Percentiles rank a stretch among this genome's conserved stretches.
Evolutionary conservation across 1,140 invertebrate genomes (phyloP).

Genomic region (Gerris buenoi): DNA sequence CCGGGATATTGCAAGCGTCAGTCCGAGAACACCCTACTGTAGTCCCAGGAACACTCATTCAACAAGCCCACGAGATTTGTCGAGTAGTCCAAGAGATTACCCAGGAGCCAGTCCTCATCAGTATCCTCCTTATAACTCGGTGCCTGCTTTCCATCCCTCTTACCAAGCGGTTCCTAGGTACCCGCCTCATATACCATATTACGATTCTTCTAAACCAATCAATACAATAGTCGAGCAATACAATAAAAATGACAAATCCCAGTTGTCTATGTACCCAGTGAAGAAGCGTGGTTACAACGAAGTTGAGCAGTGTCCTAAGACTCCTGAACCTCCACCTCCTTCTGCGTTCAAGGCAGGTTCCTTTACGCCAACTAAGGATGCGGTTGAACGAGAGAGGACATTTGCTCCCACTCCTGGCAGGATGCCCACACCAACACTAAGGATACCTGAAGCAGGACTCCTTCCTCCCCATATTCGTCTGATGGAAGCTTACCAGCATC

Average conservation of each 20-base stretch:
- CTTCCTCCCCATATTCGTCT: slow-evolving; percentile 16
- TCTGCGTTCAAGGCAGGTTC: slow-evolving; percentile 16
- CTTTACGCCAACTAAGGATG: slow-evolving; percentile 20
- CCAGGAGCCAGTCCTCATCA: background rate
- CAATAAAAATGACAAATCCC: slow-evolving; percentile 4
- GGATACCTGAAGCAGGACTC: slow-evolving; percentile 9
- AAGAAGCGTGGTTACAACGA: slow-evolving; percentile 45
- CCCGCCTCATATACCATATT: slow-evolving; percentile 2
- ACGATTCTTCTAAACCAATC: background rate
- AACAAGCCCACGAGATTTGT: slow-evolving; percentile 9
- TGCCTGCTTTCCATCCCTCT: background rate
- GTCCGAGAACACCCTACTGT: slow-evolving; percentile 16
- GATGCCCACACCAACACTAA: slow-evolving; percentile 19
- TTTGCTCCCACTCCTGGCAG: slow-evolving; percentile 24
- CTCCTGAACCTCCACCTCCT: slow-evolving; percentile 6
- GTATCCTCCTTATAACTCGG: background rate
- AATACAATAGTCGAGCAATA: slow-evolving; percentile 17
- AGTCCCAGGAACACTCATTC: slow-evolving; percentile 19
- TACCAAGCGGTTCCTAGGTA: background rate
- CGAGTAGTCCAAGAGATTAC: slow-evolving; percentile 9
- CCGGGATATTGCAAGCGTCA: slow-evolving; percentile 19
- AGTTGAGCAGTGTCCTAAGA: slow-evolving; percentile 22
- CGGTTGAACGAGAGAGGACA: slow-evolving; percentile 20
- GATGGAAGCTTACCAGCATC: slow-evolving; percentile 12
- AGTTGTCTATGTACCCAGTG: slow-evolving; percentile 28